phyloP scores from a whole-genome alignment of 37 sponge, comb jelly and placozoan species.

The Chondrilla cf. caribensis region DNA sequence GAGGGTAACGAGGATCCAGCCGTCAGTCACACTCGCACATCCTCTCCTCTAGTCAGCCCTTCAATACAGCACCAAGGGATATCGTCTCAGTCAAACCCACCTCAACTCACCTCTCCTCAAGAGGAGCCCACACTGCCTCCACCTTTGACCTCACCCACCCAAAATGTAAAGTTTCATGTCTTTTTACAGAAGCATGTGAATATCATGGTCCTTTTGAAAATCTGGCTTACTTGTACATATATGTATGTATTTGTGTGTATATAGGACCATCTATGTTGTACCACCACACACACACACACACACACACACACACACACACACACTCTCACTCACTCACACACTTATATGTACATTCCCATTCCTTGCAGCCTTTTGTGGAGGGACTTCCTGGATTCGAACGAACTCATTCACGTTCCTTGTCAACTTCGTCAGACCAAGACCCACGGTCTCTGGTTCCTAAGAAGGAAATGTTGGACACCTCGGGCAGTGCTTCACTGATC shows the following conservation, averaged over 20 bases:
- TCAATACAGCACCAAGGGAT: background rate
- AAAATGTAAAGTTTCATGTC: background rate
- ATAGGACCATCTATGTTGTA: too few relatives aligned
- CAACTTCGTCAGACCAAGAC: conserved; percentile 11
- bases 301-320: too few relatives aligned
- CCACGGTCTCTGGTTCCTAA: background rate
- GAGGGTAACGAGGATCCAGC: background rate
- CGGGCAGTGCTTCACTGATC: background rate
- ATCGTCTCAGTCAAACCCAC: background rate
- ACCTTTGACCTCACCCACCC: conserved; percentile 1
- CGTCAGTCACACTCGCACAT: too few relatives aligned
- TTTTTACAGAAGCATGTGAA: too few relatives aligned
- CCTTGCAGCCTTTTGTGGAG: background rate
- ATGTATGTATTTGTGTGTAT: too few relatives aligned
- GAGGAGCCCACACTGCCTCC: background rate
- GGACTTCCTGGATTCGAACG: background rate
- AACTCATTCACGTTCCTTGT: background rate
- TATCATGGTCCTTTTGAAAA: too few relatives aligned
- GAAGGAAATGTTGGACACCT: background rate
- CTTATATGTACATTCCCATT: background rate
- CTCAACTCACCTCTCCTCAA: conserved; percentile 17
- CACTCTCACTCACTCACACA: too few relatives aligned
- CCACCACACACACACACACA: too few relatives aligned
- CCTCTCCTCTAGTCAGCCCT: conserved; percentile 18
- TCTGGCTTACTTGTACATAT: too few relatives aligned